Conservation (phyloP, 2,888 invertebrate genomes). For the Drosophila mimica region DNA sequence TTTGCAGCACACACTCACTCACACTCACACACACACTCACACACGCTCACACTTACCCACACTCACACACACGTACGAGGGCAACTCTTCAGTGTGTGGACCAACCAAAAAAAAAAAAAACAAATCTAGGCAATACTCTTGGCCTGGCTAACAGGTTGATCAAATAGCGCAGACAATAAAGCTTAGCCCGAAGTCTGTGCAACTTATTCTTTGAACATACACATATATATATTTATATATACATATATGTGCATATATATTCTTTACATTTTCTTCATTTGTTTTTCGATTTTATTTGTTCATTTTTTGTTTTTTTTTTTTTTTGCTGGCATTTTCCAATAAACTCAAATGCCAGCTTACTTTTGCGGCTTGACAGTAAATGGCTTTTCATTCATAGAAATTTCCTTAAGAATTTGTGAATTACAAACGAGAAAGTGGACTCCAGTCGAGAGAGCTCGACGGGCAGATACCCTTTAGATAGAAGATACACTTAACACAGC, state of each 20-base stretch:
- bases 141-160: constrained; percentile 67
- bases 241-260: constrained; percentile 3
- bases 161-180: constrained; percentile 66
- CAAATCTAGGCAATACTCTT: constrained; percentile 46
- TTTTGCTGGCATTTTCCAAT: constrained; percentile 57
- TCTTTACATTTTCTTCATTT: neutral
- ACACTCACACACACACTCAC: neutral
- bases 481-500: neutral
- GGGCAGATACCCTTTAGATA: neutral
- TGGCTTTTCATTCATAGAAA: constrained; percentile 57
- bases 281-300: constrained; percentile 11
- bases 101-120: constrained; percentile 10
- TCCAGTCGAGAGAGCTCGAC: neutral
- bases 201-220: constrained; percentile 27
- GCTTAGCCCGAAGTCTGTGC: constrained; percentile 50
- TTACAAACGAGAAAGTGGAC: neutral
- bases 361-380: constrained; percentile 61
- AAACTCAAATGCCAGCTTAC: constrained; percentile 68
- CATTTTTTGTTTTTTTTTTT: neutral
- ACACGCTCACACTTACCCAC: constrained; percentile 2
- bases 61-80: constrained; percentile 15
- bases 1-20: constrained; percentile 37
- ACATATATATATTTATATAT: constrained; percentile 7
- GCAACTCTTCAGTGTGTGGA: constrained; percentile 36
- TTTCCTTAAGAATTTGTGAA: constrained; percentile 12